phyloP scores from a whole-genome alignment of 2,888 invertebrate genomes.

The Lymantria dispar region DNA sequence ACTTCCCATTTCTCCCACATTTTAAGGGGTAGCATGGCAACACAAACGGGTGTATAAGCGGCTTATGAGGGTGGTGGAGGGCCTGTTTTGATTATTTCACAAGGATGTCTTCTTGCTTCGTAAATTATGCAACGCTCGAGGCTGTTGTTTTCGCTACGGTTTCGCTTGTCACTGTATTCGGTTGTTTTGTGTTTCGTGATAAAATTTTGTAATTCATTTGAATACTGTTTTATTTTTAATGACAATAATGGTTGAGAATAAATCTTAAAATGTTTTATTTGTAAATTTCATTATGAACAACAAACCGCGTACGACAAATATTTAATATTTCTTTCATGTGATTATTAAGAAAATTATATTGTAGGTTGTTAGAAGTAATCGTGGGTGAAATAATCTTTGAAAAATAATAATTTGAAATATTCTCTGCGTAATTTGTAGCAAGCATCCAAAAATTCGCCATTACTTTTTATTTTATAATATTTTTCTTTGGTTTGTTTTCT shows the following conservation, averaged over 20 bases:
- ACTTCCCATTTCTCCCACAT: conserved; percentile 62
- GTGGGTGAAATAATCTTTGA: too few species aligned
- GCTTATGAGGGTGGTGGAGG: conserved; percentile 64
- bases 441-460: too few species aligned
- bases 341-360: too few species aligned
- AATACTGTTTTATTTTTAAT: not conserved
- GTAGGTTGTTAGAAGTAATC: too few species aligned
- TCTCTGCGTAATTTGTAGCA: too few species aligned
- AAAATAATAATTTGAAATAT: too few species aligned
- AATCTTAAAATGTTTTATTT: too few species aligned
- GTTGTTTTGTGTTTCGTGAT: conserved; percentile 30
- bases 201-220: conserved; percentile 29
- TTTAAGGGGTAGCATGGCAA: conserved; percentile 56
- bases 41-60: conserved; percentile 57
- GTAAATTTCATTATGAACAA: too few species aligned
- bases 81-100: conserved; percentile 80
- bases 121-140: conserved; percentile 74
- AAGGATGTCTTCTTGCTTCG: conserved; percentile 77
- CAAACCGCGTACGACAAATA: too few species aligned
- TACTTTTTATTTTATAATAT: too few species aligned
- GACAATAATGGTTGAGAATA: not conserved
- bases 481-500: too few species aligned
- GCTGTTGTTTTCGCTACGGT: conserved; percentile 49
- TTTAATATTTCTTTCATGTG: too few species aligned
- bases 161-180: conserved; percentile 33